phyloP scores from a whole-genome alignment of 2,797 vertebrate species.

The Erethizon dorsatum region DNA sequence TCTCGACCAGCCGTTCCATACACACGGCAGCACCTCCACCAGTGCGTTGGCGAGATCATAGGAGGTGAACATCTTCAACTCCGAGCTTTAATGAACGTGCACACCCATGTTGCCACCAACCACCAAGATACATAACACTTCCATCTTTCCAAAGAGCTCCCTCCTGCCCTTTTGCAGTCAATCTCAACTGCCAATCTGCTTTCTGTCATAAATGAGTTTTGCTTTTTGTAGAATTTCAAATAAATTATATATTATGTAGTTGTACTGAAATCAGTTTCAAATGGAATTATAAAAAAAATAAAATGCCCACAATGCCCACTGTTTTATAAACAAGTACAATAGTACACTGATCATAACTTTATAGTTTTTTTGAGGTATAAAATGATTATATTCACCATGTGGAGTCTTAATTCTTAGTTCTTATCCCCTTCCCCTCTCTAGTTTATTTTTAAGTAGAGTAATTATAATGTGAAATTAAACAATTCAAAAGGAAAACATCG shows the following conservation, averaged over 20 bases:
- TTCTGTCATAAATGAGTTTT: neutral
- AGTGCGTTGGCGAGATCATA: neutral
- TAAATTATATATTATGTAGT: neutral
- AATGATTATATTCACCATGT: neutral
- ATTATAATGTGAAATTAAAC: slow-evolving; percentile 59
- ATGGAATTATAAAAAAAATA: neutral
- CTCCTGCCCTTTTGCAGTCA: slow-evolving; percentile 14
- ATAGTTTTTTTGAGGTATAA: neutral
- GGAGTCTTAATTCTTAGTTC: neutral
- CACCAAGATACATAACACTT: neutral
- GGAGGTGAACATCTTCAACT: neutral
- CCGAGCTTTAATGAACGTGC: slow-evolving; percentile 5
- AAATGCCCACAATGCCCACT: neutral
- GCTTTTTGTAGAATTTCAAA: slow-evolving; percentile 50
- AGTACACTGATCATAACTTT: neutral
- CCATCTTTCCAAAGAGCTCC: neutral
- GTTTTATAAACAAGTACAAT: slow-evolving; percentile 59
- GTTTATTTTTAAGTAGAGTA: neutral
- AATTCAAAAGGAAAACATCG: slow-evolving; percentile 41
- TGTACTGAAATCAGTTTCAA: neutral
- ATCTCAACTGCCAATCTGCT: neutral
- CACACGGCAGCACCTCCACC: neutral
- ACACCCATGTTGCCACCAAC: neutral
- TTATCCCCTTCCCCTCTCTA: neutral
- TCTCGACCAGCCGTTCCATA: neutral